Conservation (phyloP, 1,140 invertebrate genomes). For the Nymphalis io region DNA sequence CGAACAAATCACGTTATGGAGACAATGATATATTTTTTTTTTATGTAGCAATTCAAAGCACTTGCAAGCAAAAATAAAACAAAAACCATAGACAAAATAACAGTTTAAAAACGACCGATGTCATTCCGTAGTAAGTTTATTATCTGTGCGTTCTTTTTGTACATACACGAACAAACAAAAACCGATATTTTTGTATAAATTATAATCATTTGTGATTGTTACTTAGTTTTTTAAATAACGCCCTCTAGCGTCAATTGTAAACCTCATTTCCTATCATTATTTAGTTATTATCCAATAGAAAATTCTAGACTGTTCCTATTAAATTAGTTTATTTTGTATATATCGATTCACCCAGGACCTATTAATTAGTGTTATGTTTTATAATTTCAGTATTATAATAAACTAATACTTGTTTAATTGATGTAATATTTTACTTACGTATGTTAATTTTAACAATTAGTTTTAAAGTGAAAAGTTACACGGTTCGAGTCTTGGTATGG, state of each 20-base stretch:
- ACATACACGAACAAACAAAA: too few relatives aligned
- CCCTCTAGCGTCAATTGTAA: background rate
- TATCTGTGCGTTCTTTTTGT: too few relatives aligned
- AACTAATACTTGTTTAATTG: conserved; percentile 15
- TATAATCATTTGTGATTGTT: background rate
- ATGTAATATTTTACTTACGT: conserved; percentile 9
- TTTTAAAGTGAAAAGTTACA: background rate
- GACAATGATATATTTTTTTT: too few relatives aligned
- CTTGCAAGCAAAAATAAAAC: too few relatives aligned
- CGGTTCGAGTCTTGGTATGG: background rate
- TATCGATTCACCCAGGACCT: background rate
- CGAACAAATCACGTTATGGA: too few relatives aligned
- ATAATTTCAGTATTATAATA: conserved; percentile 24
- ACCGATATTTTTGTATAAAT: background rate
- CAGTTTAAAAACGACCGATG: too few relatives aligned
- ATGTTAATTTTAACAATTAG: conserved; percentile 9
- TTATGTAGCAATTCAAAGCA: too few relatives aligned
- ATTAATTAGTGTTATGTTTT: background rate
- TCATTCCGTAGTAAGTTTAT: background rate
- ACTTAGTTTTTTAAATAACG: conserved; percentile 13
- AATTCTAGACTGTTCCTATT: conserved; percentile 17
- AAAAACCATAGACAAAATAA: too few relatives aligned
- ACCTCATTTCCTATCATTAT: background rate
- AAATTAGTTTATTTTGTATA: conserved; percentile 5
- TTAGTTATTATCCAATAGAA: background rate